Evolutionary conservation across 2,113 vertebrate genomes (phyloP).

Genomic region (Catharus fuscescens): DNA sequence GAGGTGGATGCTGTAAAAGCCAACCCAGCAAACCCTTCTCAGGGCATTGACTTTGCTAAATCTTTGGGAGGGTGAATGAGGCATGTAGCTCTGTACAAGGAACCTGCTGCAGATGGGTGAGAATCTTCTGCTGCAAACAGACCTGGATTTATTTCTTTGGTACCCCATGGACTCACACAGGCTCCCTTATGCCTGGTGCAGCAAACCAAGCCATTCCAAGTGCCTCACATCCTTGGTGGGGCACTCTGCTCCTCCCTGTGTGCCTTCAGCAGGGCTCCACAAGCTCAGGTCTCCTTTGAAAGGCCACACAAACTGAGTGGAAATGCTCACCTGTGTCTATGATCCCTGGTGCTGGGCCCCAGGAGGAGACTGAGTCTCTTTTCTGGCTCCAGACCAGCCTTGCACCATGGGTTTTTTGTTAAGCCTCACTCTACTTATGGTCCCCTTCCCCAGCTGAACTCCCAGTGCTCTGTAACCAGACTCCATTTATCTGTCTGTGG

Average conservation of each 20-base stretch:
- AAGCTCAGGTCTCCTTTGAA: not conserved
- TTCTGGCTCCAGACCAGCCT: not conserved
- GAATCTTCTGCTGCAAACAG: not conserved
- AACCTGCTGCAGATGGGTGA: not conserved
- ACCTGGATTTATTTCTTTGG: not conserved
- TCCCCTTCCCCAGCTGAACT: not conserved
- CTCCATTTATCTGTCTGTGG: not conserved
- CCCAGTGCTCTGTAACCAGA: not conserved
- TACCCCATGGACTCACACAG: not conserved
- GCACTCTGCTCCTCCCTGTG: fast-evolving
- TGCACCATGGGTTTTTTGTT: not conserved
- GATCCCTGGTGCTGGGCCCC: fast-evolving
- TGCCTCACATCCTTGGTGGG: fast-evolving
- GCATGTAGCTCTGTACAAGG: fast-evolving
- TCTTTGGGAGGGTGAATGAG: not conserved
- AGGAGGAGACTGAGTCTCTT: not conserved
- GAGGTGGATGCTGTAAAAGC: not conserved
- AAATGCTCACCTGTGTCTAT: not conserved
- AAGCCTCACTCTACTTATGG: not conserved
- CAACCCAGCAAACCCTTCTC: not conserved
- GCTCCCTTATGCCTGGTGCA: not conserved
- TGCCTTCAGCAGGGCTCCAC: fast-evolving
- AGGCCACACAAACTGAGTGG: fast-evolving
- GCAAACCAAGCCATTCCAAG: not conserved
- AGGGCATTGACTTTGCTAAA: not conserved